phyloP scores from a whole-genome alignment of 2,888 invertebrate species.

The Exephanes ischioxanthus region DNA sequence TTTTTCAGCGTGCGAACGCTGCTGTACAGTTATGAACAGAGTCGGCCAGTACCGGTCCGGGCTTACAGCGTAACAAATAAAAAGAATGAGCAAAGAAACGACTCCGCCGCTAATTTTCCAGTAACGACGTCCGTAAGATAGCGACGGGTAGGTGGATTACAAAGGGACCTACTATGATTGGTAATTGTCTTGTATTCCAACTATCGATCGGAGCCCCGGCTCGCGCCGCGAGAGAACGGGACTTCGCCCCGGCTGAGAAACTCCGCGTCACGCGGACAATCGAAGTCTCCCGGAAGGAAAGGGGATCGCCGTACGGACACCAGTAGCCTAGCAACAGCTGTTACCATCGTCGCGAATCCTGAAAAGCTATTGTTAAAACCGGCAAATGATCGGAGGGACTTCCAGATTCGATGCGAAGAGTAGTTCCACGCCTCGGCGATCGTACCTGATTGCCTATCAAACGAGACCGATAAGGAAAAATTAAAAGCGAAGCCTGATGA shows the following conservation, averaged over 20 bases:
- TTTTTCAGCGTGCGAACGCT: too few relatives aligned
- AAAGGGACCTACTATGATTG: not conserved
- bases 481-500: not conserved
- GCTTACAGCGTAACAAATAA: not conserved
- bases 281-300: not conserved
- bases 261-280: not conserved
- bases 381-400: not conserved
- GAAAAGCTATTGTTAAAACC: not conserved
- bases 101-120: not conserved
- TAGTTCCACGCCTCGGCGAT: conserved; percentile 9
- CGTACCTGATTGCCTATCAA: not conserved
- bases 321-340: not conserved
- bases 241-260: not conserved
- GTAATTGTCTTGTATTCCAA: conserved; percentile 3
- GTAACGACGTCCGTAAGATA: not conserved
- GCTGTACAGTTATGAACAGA: too few relatives aligned
- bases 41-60: too few relatives aligned
- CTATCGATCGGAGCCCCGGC: not conserved
- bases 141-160: not conserved
- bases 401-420: not conserved
- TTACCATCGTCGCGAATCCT: not conserved
- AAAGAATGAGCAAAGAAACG: not conserved
- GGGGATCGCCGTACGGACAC: not conserved
- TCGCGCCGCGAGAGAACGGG: not conserved
- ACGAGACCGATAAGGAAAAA: not conserved